Conservation (phyloP, 2,888 invertebrate species). For the Ischnura elegans region DNA sequence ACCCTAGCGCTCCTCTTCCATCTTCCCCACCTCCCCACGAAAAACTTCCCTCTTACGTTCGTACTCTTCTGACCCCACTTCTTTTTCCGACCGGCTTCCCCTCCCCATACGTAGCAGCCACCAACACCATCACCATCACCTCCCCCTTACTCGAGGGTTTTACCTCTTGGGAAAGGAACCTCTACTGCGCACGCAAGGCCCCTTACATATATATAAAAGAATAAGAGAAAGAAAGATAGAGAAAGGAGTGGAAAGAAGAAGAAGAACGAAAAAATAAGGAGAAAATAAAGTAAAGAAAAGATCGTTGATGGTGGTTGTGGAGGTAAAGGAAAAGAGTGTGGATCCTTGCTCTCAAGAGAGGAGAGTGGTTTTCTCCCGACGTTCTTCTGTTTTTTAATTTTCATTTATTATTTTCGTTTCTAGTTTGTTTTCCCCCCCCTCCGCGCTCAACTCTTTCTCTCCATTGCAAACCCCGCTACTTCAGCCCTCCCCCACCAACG, state of each 20-base stretch:
- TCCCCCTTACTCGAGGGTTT: constrained; percentile 19
- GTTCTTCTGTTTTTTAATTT: not conserved
- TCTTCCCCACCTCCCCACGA: constrained; percentile 25
- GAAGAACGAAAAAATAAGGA: not conserved
- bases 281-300: not conserved
- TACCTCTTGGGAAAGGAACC: not conserved
- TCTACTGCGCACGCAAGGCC: constrained; percentile 11
- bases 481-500: not conserved
- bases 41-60: constrained; percentile 42
- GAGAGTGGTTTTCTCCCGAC: not conserved
- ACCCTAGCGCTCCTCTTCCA: not conserved
- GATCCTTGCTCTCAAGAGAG: not conserved
- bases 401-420: not conserved
- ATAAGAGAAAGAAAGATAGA: no score
- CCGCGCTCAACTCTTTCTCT: not conserved
- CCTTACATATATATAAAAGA: not conserved
- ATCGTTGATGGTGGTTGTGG: no score
- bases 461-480: not conserved
- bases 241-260: not conserved
- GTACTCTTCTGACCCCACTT: not conserved
- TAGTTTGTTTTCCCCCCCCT: not conserved
- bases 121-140: not conserved
- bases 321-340: constrained; percentile 24
- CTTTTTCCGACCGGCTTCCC: constrained; percentile 6
- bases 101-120: constrained; percentile 30